phyloP scores from a whole-genome alignment of 2,113 vertebrate genomes.

The Tamias sibiricus region DNA sequence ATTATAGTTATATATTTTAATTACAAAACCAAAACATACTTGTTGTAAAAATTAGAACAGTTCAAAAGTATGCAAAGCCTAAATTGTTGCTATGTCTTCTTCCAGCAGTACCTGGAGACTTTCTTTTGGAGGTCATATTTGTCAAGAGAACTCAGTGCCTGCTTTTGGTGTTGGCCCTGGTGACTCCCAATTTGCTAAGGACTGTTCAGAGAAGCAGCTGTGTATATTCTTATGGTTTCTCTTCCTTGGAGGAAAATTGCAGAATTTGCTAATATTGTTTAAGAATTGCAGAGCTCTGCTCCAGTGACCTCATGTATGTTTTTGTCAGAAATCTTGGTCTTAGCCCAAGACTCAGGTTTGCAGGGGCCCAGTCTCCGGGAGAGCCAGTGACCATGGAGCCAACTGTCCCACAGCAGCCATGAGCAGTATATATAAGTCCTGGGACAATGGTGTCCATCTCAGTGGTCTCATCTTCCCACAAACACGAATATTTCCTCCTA shows the following conservation, averaged over 20 bases:
- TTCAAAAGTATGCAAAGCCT: neutral
- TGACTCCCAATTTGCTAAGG: neutral
- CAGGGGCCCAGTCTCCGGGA: neutral
- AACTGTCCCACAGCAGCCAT: neutral
- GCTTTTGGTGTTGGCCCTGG: neutral
- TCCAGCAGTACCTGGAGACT: neutral
- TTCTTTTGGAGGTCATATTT: neutral
- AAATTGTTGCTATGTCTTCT: neutral
- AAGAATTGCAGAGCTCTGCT: neutral
- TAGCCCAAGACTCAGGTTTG: neutral
- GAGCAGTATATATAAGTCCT: neutral
- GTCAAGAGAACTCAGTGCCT: neutral
- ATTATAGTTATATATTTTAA: neutral
- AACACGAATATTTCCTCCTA: neutral
- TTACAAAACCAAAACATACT: slow-evolving; percentile 33
- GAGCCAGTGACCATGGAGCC: neutral
- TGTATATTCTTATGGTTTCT: neutral
- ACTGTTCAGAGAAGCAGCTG: slow-evolving; percentile 1
- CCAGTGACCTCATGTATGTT: neutral
- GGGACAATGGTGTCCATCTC: neutral
- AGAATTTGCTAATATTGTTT: neutral
- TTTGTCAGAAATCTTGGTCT: slow-evolving; percentile 22
- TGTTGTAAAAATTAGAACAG: slow-evolving; percentile 23
- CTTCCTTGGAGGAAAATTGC: neutral
- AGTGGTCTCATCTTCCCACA: neutral